Evolutionary conservation across 1,140 invertebrate genomes (phyloP), one percentile per base, ranked within the genome.

Genomic region (Ceratosolen fusciceps): DNA sequence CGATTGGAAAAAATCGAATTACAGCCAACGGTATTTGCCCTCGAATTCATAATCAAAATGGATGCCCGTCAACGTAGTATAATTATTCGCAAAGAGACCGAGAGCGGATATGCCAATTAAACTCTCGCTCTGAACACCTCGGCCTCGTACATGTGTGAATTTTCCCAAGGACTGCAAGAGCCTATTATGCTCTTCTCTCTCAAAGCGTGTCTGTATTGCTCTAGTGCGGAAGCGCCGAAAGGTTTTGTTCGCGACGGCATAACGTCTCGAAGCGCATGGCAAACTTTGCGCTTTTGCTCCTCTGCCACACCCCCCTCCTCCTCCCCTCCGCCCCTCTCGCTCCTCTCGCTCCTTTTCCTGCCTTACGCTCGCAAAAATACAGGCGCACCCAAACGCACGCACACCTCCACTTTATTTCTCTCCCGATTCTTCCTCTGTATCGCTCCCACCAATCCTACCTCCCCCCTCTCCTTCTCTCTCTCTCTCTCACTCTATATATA

Each of bases 51-150:
- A 70, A 79, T 74, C 74, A 74, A 74, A 79, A 68, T 34, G 70
- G 47, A 79, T 43, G 70, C 49, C 24, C 47, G 21, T 47, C 12
- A 47, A 21, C 31, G 29, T 56, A n/a, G n/a, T n/a, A 56, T 39
- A 74, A 79, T 74, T 74, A 79, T 74, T 79, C 65, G 60, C 60
- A 74, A 67, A 67, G 70, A 70, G 76, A 21, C 14, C 34, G 21
- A 58, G 26, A 9, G 26, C 37, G 29, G 58, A 73, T 67, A 47
- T 67, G 58, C 70, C 77, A 79, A 79, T 79, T 79, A 79, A 79
- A 78, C 54, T 24, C 34, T 62, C 16, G 9, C 39, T 39, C 0
- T 47, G 24, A 67, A 67, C 9, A 60, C 8, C 24, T 56, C 1
- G 2, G 4, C 24, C n/a, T 24, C 2, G 2, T 10, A 16, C 9